phyloP scores from a whole-genome alignment of 2,888 invertebrate species.

The Oligia strigilis region DNA sequence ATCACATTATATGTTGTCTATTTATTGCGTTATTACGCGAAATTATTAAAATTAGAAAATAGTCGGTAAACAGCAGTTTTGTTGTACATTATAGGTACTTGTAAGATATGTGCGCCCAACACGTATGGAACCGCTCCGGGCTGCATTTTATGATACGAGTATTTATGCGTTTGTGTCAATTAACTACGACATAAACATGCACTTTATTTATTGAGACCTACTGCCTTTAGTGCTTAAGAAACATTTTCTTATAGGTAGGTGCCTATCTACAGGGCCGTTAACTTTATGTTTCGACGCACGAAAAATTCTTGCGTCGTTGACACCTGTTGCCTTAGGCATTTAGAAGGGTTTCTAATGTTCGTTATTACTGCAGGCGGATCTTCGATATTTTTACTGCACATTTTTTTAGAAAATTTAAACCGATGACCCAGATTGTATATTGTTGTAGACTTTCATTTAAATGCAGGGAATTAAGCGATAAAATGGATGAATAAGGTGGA shows the following conservation, averaged over 20 bases:
- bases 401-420: slow-evolving; percentile 31
- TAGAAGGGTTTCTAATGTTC: slow-evolving; percentile 54
- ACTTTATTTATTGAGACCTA: slow-evolving; percentile 63
- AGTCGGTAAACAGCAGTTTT: slow-evolving; percentile 80
- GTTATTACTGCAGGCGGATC: slow-evolving; percentile 55
- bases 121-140: slow-evolving; percentile 73
- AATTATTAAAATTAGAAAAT: slow-evolving; percentile 84
- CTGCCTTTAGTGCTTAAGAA: slow-evolving; percentile 45
- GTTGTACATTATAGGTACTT: slow-evolving; percentile 72
- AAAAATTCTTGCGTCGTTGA: slow-evolving; percentile 48
- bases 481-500: slow-evolving; percentile 19
- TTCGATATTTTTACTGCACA: slow-evolving; percentile 25
- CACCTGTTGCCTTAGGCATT: slow-evolving; percentile 64
- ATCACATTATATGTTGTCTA: slow-evolving; percentile 81
- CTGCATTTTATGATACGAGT: slow-evolving; percentile 72
- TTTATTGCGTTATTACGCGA: slow-evolving; percentile 82
- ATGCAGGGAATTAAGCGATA: slow-evolving; percentile 26
- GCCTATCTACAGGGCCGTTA: slow-evolving; percentile 23
- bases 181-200: slow-evolving; percentile 69
- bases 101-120: slow-evolving; percentile 68
- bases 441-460: slow-evolving; percentile 13
- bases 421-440: slow-evolving; percentile 25
- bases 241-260: slow-evolving; percentile 34
- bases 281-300: slow-evolving; percentile 42
- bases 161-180: slow-evolving; percentile 76